These are phyloP conservation scores for Chelmon rostratus DNA, from an alignment of 2,797 vertebrate species.

Conservation along the genomic window DNA sequence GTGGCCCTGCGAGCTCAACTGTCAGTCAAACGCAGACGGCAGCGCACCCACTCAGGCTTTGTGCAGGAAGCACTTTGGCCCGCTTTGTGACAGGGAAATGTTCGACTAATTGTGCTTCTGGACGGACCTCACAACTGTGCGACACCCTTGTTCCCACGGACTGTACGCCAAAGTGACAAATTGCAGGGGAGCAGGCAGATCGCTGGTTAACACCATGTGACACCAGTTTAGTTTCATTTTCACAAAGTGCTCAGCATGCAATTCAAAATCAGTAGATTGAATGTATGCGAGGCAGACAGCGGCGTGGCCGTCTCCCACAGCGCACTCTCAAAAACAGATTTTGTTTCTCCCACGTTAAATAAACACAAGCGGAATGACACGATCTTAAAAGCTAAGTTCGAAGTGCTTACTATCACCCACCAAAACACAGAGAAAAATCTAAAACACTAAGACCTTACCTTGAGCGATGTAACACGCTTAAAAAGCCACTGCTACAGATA, in stretches of 20 bases:
- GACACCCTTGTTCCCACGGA: not conserved
- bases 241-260: not conserved
- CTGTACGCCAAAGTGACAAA: conserved; percentile 23
- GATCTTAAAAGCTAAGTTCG: conserved; percentile 1
- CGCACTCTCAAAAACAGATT: conserved; percentile 12
- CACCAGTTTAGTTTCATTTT: conserved; percentile 22
- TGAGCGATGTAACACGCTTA: not conserved
- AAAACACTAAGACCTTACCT: not conserved
- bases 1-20: not conserved
- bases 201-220: conserved; percentile 27
- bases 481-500: not conserved
- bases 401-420: not conserved
- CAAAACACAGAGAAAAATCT: not conserved
- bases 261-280: conserved; percentile 18
- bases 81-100: not conserved
- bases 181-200: not conserved
- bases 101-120: conserved; percentile 4
- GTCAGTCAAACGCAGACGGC: conserved; percentile 12
- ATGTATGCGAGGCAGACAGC: conserved; percentile 1
- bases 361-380: not conserved
- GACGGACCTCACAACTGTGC: not conserved
- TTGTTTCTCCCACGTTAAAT: not conserved
- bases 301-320: not conserved
- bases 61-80: not conserved
- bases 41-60: not conserved